Conservation (phyloP, 2,888 invertebrate genomes). For the Xestia c-nigrum region DNA sequence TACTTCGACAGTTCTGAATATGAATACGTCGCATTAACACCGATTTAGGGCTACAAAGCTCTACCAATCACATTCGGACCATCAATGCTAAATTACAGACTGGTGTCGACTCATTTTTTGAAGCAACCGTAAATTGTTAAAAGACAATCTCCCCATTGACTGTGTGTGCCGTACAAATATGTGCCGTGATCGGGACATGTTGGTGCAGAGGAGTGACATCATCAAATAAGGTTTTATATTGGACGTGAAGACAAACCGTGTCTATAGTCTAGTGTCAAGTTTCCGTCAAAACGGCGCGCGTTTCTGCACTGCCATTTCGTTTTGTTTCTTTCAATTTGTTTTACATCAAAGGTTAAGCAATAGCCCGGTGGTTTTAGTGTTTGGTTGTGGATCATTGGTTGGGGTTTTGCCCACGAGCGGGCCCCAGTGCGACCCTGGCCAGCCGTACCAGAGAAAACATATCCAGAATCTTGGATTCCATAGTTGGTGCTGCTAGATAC, state of each 20-base stretch:
- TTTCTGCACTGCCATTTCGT: conserved; percentile 84
- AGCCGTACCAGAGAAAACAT: conserved; percentile 87
- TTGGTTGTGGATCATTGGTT: conserved; percentile 79
- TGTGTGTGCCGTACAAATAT: conserved; percentile 88
- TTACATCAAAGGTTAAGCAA: conserved; percentile 89
- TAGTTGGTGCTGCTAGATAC: conserved; percentile 89
- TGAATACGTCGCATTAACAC: conserved; percentile 71
- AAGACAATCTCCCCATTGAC: conserved; percentile 69
- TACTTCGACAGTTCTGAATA: conserved; percentile 34
- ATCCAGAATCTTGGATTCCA: conserved; percentile 89
- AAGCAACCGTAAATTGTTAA: conserved; percentile 95
- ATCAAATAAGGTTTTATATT: conserved; percentile 81
- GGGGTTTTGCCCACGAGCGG: conserved; percentile 80
- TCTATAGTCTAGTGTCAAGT: conserved; percentile 77
- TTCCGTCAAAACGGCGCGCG: conserved; percentile 87
- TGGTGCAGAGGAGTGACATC: conserved; percentile 82
- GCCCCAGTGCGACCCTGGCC: conserved; percentile 85
- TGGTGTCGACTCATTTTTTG: conserved; percentile 97
- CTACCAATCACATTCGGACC: conserved; percentile 78
- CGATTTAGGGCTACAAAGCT: conserved; percentile 79
- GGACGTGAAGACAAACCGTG: conserved; percentile 68
- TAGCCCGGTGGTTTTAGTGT: conserved; percentile 79
- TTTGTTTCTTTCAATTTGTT: conserved; percentile 89
- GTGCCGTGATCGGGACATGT: conserved; percentile 95
- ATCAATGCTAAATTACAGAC: conserved; percentile 97